Evolutionary conservation across 1,140 invertebrate species (phyloP).

Genomic region (Magallana ariakensis): DNA sequence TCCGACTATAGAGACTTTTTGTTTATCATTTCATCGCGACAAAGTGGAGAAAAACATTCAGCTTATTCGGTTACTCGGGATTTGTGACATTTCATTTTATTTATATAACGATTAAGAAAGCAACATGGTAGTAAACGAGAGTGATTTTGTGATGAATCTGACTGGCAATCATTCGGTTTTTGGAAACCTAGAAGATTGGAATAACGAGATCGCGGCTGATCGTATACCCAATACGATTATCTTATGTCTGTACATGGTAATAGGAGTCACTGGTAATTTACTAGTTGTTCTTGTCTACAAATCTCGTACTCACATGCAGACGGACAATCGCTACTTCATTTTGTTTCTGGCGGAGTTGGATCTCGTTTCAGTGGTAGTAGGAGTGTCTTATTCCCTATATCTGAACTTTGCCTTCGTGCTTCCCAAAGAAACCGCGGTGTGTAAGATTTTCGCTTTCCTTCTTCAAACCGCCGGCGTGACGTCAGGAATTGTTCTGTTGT

Average conservation of each 20-base stretch:
- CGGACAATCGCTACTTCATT: slow-evolving; percentile 57
- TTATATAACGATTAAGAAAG: not conserved
- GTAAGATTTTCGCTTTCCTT: slow-evolving; percentile 49
- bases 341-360: slow-evolving; percentile 49
- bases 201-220: slow-evolving; percentile 29
- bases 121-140: not conserved
- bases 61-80: not conserved
- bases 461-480: slow-evolving; percentile 37
- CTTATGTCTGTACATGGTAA: slow-evolving; percentile 38
- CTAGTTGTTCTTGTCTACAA: slow-evolving; percentile 52
- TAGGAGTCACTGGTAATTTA: slow-evolving; percentile 47
- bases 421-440: slow-evolving; percentile 34
- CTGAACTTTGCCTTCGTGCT: slow-evolving; percentile 51
- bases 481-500: slow-evolving; percentile 46
- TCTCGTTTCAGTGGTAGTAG: slow-evolving; percentile 37
- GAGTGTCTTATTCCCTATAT: slow-evolving; percentile 36
- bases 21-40: not conserved
- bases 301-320: slow-evolving; percentile 48
- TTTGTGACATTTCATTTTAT: not conserved
- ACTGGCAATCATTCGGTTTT: not conserved
- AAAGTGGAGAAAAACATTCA: not conserved
- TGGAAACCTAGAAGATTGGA: slow-evolving; percentile 31
- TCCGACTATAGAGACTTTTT: not conserved
- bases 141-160: not conserved
- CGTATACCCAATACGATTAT: slow-evolving; percentile 50